Evolutionary conservation across 2,888 invertebrate genomes (phyloP).

Genomic region (Glaucopsyche alexis): DNA sequence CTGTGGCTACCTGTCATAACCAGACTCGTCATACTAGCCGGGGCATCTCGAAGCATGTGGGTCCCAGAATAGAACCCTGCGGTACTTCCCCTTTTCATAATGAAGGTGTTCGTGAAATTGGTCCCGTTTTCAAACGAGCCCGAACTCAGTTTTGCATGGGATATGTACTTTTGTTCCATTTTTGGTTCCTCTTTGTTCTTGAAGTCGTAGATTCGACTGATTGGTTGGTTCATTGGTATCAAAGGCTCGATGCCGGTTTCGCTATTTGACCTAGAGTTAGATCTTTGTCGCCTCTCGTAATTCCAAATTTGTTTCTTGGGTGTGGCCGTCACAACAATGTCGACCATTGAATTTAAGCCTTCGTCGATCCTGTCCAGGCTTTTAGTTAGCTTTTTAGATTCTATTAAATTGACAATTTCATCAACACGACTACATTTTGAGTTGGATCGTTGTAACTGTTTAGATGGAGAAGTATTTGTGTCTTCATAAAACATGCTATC

Average conservation of each 20-base stretch:
- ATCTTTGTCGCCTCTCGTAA: conserved; percentile 67
- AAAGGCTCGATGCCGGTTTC: conserved; percentile 66
- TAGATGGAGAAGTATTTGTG: conserved; percentile 50
- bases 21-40: conserved; percentile 72
- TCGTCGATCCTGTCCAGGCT: conserved; percentile 89
- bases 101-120: conserved; percentile 75
- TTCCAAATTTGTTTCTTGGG: conserved; percentile 68
- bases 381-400: conserved; percentile 84
- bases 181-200: conserved; percentile 60
- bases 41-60: conserved; percentile 69
- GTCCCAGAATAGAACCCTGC: conserved; percentile 84
- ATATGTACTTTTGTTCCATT: conserved; percentile 37
- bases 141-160: conserved; percentile 47
- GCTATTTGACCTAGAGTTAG: conserved; percentile 64
- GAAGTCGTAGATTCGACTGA: conserved; percentile 51
- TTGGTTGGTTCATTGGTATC: conserved; percentile 48
- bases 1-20: conserved; percentile 68
- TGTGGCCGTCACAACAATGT: conserved; percentile 83
- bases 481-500: conserved; percentile 81
- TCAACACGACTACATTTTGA: conserved; percentile 69
- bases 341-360: conserved; percentile 85
- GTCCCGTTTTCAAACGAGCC: conserved; percentile 54
- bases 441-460: conserved; percentile 53
- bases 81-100: conserved; percentile 82
- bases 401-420: conserved; percentile 77